Evolutionary conservation across 2,888 invertebrate species (phyloP).

Genomic region (Drosophila neutralis): DNA sequence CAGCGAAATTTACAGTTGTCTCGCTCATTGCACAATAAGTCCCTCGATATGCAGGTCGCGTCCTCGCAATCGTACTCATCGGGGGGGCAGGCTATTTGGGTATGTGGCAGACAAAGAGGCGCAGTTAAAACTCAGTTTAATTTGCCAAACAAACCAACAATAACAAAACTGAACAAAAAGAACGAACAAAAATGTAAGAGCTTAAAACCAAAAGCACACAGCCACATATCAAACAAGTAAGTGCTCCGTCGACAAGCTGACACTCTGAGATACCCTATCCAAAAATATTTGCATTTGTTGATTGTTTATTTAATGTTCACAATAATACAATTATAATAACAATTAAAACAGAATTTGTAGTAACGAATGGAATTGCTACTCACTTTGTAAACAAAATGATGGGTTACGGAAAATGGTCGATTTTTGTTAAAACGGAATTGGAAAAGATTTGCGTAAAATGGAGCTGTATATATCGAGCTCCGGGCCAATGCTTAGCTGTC

Average conservation of each 20-base stretch:
- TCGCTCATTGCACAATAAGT: conserved; percentile 89
- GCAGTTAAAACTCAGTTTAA: conserved; percentile 15
- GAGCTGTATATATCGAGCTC: not conserved
- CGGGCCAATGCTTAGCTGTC: not conserved
- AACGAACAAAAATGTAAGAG: not conserved
- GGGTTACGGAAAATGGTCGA: too few species aligned
- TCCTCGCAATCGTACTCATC: conserved; percentile 94
- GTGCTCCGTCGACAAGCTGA: not conserved
- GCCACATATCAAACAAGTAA: conserved; percentile 4
- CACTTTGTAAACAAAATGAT: not conserved
- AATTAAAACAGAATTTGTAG: not conserved
- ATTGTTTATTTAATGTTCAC: not conserved
- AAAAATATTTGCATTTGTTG: not conserved
- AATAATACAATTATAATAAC: too few species aligned
- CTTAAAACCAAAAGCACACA: conserved; percentile 10
- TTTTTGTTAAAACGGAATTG: not conserved
- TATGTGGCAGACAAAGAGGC: conserved; percentile 4
- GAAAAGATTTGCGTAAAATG: not conserved
- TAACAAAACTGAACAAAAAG: not conserved
- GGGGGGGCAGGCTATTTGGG: conserved; percentile 70
- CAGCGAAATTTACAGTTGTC: conserved; percentile 93
- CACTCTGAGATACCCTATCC: not conserved
- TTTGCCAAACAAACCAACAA: conserved; percentile 2
- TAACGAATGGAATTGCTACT: not conserved
- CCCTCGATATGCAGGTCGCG: conserved; percentile 91